Conservation (phyloP, 2,797 vertebrate genomes). For the Myoxocephalus aenaeus region DNA sequence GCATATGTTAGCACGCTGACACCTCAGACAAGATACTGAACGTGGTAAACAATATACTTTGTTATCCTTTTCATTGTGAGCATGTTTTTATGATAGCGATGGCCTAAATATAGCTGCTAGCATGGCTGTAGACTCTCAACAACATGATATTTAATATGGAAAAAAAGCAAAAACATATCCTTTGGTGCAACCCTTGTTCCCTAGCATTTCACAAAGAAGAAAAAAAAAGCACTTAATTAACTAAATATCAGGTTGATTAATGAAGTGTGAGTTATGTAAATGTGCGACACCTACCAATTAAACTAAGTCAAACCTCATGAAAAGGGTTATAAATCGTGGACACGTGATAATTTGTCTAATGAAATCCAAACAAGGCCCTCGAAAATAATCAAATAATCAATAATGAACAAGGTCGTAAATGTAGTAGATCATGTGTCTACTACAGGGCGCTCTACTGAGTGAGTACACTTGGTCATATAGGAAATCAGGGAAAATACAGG, state of each 20-base stretch:
- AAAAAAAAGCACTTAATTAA: background rate
- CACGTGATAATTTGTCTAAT: background rate
- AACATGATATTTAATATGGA: too few relatives aligned
- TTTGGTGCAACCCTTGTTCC: background rate
- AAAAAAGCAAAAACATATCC: too few relatives aligned
- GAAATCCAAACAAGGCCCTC: background rate
- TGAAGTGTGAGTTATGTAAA: background rate
- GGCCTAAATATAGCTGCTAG: too few relatives aligned
- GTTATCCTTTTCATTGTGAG: too few relatives aligned
- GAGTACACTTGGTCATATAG: background rate
- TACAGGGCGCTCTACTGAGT: background rate
- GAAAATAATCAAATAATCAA: background rate
- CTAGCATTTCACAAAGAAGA: background rate
- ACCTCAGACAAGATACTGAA: too few relatives aligned
- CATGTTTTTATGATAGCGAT: too few relatives aligned
- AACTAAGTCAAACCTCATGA: background rate
- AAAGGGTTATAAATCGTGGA: background rate
- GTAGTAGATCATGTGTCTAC: background rate
- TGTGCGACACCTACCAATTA: background rate
- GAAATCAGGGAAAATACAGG: background rate
- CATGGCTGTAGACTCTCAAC: too few relatives aligned
- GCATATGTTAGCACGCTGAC: background rate
- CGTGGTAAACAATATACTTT: too few relatives aligned
- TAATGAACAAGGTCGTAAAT: background rate
- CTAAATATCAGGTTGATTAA: background rate